These are phyloP conservation scores for Pangasius larnaudii DNA, from an alignment of 2,797 vertebrate species.

Conservation along the genomic window DNA sequence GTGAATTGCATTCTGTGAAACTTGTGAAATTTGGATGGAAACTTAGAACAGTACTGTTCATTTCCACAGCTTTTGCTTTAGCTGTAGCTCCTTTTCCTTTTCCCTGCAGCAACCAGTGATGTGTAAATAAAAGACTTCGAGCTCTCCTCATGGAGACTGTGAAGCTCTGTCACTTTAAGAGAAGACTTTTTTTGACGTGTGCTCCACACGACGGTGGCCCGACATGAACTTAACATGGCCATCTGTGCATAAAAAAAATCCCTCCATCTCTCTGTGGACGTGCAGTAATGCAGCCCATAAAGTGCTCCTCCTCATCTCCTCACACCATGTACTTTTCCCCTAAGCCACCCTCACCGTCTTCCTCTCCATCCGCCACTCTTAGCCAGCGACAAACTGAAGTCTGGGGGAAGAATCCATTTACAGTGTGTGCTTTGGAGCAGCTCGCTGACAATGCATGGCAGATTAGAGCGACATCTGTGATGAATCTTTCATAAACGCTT, in stretches of 20 bases:
- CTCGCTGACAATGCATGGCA: conserved; percentile 98
- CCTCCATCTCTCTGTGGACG: conserved; percentile 83
- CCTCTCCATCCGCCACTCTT: conserved; percentile 64
- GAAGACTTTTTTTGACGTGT: conserved; percentile 76
- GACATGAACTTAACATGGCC: conserved; percentile 84
- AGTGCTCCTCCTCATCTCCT: conserved; percentile 90
- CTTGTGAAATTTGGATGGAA: background rate
- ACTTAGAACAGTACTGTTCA: background rate
- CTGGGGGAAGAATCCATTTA: conserved; percentile 95
- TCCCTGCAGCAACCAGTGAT: conserved; percentile 72
- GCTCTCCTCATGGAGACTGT: conserved; percentile 73
- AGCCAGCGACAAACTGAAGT: conserved; percentile 90
- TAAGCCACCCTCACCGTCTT: conserved; percentile 55
- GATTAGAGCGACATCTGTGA: conserved; percentile 97
- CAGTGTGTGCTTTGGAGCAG: conserved; percentile 94
- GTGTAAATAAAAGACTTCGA: conserved; percentile 88
- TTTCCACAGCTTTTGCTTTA: conserved; percentile 70
- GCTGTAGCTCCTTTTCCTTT: conserved; percentile 58
- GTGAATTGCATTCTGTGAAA: background rate
- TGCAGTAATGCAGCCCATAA: conserved; percentile 87
- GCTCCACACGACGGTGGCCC: conserved; percentile 82
- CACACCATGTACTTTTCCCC: conserved; percentile 81
- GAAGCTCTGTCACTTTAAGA: conserved; percentile 88
- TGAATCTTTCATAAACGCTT: conserved; percentile 99
- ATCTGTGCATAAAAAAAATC: conserved; percentile 91